Conservation (phyloP, 37 sponge, comb jelly and placozoan species). For the Beroe forskalii region DNA sequence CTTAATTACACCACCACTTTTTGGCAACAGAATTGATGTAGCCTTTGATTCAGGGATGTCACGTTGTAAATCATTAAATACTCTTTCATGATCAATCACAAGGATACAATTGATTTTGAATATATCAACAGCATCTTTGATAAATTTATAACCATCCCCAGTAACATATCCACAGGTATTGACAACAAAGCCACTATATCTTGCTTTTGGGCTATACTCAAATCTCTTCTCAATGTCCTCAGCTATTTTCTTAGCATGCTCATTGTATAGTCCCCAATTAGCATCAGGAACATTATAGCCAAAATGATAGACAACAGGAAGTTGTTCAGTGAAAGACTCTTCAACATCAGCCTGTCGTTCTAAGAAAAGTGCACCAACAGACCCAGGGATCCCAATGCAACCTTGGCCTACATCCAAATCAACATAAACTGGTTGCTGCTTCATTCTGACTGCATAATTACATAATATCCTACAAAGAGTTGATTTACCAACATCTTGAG, state of each 20-base stretch:
- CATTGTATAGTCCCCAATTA: constrained; percentile 83
- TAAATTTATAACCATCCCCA: constrained; percentile 81
- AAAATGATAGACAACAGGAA: constrained; percentile 82
- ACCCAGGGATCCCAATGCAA: constrained; percentile 78
- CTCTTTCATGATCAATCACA: constrained; percentile 89
- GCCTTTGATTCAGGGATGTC: constrained; percentile 66
- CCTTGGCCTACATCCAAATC: constrained; percentile 95
- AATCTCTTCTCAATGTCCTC: constrained; percentile 73
- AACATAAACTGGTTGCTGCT: constrained; percentile 77
- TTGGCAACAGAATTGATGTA: constrained; percentile 78
- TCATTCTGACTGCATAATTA: constrained; percentile 83
- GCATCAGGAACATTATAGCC: constrained; percentile 74
- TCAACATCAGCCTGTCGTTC: constrained; percentile 72
- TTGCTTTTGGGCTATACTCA: constrained; percentile 68
- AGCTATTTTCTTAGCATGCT: constrained; percentile 70
- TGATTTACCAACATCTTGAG: constrained; percentile 92
- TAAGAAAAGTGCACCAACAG: constrained; percentile 69
- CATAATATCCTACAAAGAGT: constrained; percentile 80
- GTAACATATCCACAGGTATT: constrained; percentile 97
- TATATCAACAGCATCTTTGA: constrained; percentile 75
- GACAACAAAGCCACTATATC: constrained; percentile 84
- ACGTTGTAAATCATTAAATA: constrained; percentile 78
- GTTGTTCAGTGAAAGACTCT: constrained; percentile 75
- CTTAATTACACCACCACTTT: constrained; percentile 92
- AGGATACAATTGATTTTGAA: constrained; percentile 85